phyloP scores from a whole-genome alignment of 1,140 invertebrate genomes.

The Trichonephila clavata region DNA sequence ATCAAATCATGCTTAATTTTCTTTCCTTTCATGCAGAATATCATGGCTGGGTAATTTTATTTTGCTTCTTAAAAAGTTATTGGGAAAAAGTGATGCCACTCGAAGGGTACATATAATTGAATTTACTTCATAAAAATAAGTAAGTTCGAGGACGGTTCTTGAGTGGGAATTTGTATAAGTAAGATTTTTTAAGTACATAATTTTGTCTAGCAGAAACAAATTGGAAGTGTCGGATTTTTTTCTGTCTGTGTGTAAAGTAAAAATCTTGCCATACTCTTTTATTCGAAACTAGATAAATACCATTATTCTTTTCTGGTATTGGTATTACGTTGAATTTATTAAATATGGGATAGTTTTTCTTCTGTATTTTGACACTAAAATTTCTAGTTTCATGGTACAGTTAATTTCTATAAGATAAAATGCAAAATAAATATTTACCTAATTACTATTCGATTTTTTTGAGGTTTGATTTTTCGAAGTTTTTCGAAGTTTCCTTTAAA shows the following conservation, averaged over 20 bases:
- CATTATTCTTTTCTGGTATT: background rate
- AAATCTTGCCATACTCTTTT: background rate
- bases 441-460: no score
- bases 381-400: no score
- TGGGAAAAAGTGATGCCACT: background rate
- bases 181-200: background rate
- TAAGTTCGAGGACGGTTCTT: background rate
- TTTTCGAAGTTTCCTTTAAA: no score
- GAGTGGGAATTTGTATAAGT: background rate
- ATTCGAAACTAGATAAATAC: background rate
- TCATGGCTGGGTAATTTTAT: slow-evolving; percentile 18
- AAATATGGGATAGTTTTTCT: no score
- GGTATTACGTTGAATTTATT: background rate
- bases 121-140: background rate
- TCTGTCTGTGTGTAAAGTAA: background rate
- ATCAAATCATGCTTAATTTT: slow-evolving; percentile 32
- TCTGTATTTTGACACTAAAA: no score
- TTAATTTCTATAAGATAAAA: no score
- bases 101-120: background rate
- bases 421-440: no score
- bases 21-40: slow-evolving; percentile 1
- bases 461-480: no score
- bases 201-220: background rate
- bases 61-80: background rate
- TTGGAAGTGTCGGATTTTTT: background rate